Percentiles rank a stretch among this genome's conserved stretches.
Conservation (phyloP, 2,113 vertebrate genomes). For the Varanus komodoensis region DNA sequence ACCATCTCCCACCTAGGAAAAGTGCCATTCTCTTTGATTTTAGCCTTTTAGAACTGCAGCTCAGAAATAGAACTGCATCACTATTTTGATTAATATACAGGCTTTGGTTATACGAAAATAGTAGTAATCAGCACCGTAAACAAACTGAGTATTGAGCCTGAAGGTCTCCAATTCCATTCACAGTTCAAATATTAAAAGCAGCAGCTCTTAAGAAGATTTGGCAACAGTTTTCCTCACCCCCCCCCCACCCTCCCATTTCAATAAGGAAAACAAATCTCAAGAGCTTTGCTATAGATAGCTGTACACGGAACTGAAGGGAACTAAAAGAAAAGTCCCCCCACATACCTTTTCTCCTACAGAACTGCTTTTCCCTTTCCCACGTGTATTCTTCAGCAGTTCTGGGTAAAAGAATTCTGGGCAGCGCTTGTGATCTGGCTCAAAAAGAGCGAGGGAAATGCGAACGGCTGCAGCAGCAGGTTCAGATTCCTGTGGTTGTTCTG, state of each 20-base stretch:
- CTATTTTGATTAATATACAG: not conserved
- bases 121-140: not conserved
- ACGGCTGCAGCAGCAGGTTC: slow-evolving; percentile 73
- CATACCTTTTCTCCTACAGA: slow-evolving; percentile 75
- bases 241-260: not conserved
- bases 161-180: too few species aligned
- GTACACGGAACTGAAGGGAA: not conserved
- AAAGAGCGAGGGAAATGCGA: slow-evolving; percentile 84
- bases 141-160: not conserved
- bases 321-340: fast-evolving
- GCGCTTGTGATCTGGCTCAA: slow-evolving; percentile 84
- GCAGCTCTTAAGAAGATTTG: not conserved
- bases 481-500: slow-evolving; percentile 67
- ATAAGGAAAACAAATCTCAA: not conserved
- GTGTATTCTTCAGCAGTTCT: slow-evolving; percentile 79
- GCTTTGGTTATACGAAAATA: not conserved
- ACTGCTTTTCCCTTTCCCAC: slow-evolving; percentile 69
- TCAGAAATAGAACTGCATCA: not conserved
- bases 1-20: not conserved
- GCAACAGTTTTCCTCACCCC: not conserved
- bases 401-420: slow-evolving; percentile 94
- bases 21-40: not conserved
- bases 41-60: too few species aligned
- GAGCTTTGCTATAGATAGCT: not conserved
- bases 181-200: not conserved